These are phyloP conservation scores for Pipistrellus pygmaeus DNA, from an alignment of 2,797 vertebrate species.

Conservation along the genomic window DNA sequence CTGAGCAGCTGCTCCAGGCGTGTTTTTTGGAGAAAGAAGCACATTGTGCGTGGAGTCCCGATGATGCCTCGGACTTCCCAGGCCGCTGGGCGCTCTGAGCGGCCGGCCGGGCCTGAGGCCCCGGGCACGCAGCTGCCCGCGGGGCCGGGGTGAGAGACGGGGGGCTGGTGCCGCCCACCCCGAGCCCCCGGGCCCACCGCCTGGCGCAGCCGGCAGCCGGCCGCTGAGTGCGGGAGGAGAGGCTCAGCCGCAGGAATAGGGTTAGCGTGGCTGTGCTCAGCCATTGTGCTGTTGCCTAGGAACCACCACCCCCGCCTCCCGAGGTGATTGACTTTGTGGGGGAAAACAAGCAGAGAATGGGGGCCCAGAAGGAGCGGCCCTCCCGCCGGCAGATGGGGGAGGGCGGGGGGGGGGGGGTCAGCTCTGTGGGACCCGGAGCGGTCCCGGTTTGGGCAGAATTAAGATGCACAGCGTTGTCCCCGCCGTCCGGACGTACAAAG, in stretches of 20 bases:
- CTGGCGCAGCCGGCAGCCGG: not conserved
- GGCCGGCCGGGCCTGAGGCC: fast-evolving
- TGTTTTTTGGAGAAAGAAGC: not conserved
- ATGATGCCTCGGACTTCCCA: fast-evolving
- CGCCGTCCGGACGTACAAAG: not conserved
- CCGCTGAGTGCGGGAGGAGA: not conserved
- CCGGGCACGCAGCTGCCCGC: not conserved
- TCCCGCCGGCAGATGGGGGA: not conserved
- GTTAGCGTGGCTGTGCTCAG: not conserved
- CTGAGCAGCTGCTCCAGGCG: not conserved
- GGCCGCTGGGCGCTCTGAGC: not conserved
- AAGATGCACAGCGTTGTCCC: not conserved
- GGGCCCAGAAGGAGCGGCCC: not conserved
- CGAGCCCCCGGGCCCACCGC: fast-evolving
- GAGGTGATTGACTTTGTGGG: not conserved
- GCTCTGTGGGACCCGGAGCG: not conserved
- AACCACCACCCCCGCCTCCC: not conserved
- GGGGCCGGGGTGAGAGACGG: not conserved
- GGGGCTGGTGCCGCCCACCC: not conserved
- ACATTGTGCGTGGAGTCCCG: not conserved
- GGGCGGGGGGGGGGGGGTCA: not conserved
- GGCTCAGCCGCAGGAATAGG: not conserved
- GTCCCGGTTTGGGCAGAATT: not conserved
- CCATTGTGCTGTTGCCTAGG: not conserved
- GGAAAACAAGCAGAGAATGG: not conserved